A percentile compares a stretch with the other conserved stretches of the same genome.
Conservation (phyloP, 1,140 invertebrate genomes). For the Planococcus citri region DNA sequence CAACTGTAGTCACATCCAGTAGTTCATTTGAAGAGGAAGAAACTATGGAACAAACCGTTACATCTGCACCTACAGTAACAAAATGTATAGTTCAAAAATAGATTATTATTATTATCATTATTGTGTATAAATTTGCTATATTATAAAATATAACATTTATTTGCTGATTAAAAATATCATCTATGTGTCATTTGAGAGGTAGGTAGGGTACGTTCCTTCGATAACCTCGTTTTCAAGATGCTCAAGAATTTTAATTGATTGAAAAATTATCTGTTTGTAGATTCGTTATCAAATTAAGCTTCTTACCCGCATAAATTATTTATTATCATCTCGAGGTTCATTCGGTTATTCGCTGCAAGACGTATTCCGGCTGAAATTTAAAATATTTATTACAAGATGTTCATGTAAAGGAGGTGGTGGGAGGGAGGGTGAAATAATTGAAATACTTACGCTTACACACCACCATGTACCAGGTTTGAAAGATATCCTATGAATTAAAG, state of each 20-base stretch:
- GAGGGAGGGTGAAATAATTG: neutral
- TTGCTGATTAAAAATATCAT: no score
- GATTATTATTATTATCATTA: no score
- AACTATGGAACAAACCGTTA: slow-evolving; percentile 3
- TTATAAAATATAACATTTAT: neutral
- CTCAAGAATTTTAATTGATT: no score
- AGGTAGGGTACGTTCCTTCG: no score
- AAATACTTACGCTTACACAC: slow-evolving; percentile 66
- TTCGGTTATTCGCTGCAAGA: neutral
- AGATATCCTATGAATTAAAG: slow-evolving; percentile 48
- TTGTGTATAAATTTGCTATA: neutral
- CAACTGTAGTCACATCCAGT: neutral
- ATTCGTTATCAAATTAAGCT: no score
- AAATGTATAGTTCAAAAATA: slow-evolving; percentile 15
- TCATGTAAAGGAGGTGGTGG: no score
- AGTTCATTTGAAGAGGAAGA: slow-evolving; percentile 13
- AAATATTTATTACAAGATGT: neutral
- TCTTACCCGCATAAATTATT: no score
- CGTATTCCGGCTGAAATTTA: neutral
- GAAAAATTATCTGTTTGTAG: no score
- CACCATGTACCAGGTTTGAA: slow-evolving; percentile 64
- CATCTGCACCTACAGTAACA: neutral
- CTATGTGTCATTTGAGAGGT: no score
- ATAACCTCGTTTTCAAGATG: no score
- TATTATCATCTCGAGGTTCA: no score